phyloP scores from a whole-genome alignment of 2,888 invertebrate genomes.

The Cantharis rufa region DNA sequence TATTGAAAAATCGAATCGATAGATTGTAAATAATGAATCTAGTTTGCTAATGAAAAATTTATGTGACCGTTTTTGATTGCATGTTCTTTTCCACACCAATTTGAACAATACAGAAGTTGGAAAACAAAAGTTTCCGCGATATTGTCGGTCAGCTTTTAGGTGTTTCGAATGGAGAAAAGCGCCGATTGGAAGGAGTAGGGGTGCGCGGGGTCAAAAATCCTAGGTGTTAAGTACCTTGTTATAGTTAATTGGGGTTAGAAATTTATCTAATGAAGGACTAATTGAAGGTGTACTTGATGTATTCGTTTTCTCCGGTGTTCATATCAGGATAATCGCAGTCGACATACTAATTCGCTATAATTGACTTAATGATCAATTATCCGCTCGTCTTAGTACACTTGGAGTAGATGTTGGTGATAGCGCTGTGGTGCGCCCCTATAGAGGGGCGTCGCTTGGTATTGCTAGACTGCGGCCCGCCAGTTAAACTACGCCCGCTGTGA shows the following conservation, averaged over 20 bases:
- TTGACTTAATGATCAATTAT: constrained; percentile 53
- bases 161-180: too few species aligned
- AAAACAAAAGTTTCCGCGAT: background rate
- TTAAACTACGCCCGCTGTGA: constrained; percentile 48
- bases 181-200: too few species aligned
- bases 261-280: background rate
- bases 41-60: background rate
- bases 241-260: background rate
- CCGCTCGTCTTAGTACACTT: constrained; percentile 46
- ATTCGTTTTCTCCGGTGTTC: background rate
- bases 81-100: background rate
- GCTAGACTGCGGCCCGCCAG: constrained; percentile 55
- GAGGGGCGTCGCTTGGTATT: constrained; percentile 41
- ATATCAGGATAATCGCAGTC: constrained; percentile 42
- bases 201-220: background rate
- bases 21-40: background rate
- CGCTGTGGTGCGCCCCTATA: constrained; percentile 48
- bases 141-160: too few species aligned
- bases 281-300: background rate
- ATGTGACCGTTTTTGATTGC: background rate
- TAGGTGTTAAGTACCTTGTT: background rate
- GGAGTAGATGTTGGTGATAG: constrained; percentile 40
- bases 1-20: background rate
- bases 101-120: background rate
- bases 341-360: constrained; percentile 51